Percentiles rank a stretch among this genome's conserved stretches.
These are phyloP conservation scores for Astyanax mexicanus DNA, from an alignment of 2,797 vertebrate species.

Conservation along the genomic window DNA sequence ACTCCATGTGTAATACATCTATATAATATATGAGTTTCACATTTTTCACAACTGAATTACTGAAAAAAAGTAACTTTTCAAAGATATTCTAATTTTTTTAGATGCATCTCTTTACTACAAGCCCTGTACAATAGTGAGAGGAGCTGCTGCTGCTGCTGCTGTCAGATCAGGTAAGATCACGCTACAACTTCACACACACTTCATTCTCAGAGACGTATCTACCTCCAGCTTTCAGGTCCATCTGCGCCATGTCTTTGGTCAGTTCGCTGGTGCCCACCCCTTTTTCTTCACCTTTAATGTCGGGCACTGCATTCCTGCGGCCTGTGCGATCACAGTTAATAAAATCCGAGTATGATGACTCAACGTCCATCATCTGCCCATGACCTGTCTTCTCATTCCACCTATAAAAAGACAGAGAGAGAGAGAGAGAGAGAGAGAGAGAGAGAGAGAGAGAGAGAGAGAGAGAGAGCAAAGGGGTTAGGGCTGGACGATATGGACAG, in stretches of 20 bases:
- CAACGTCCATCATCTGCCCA: conserved; percentile 94
- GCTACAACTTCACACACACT: too few relatives aligned
- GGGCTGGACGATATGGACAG: background rate
- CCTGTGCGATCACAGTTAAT: conserved; percentile 94
- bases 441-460: conserved; percentile 8
- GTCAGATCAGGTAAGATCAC: too few relatives aligned
- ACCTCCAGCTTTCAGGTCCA: conserved; percentile 82
- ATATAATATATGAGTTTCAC: too few relatives aligned
- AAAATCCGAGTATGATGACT: conserved; percentile 95
- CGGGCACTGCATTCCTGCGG: conserved; percentile 94
- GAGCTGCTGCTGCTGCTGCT: background rate
- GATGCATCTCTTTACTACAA: background rate
- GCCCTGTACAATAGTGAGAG: background rate
- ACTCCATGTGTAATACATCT: too few relatives aligned
- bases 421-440: background rate
- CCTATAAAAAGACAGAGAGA: conserved; percentile 59
- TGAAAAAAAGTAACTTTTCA: too few relatives aligned
- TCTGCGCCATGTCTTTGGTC: conserved; percentile 86
- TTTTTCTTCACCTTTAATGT: conserved; percentile 84
- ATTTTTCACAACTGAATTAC: too few relatives aligned
- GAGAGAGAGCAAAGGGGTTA: background rate
- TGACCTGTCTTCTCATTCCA: conserved; percentile 83
- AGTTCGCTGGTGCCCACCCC: conserved; percentile 85
- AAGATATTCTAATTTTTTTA: too few relatives aligned
- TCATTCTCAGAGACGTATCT: too few relatives aligned